phyloP scores from a whole-genome alignment of 2,797 vertebrate species.

The Gymnopithys bicolor region DNA sequence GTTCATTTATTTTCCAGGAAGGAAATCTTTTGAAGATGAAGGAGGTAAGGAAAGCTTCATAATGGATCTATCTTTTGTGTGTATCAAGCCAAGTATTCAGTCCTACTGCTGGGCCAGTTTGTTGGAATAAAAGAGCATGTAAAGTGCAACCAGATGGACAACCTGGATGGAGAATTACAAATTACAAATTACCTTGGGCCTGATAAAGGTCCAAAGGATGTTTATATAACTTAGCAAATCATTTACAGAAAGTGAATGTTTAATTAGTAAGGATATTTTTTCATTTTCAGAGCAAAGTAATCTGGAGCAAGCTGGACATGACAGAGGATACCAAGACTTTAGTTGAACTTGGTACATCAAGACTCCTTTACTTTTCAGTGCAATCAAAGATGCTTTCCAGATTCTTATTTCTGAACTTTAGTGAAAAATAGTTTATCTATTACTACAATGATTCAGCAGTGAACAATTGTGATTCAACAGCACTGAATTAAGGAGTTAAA shows the following conservation, averaged over 20 bases:
- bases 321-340: not conserved
- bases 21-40: not conserved
- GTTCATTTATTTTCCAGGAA: constrained; percentile 23
- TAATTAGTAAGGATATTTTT: not conserved
- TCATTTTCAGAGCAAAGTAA: not conserved
- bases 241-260: not conserved
- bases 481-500: not conserved
- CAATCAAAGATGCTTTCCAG: not conserved
- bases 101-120: not conserved
- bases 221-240: not conserved
- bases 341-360: not conserved
- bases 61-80: not conserved
- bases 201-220: not conserved
- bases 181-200: not conserved
- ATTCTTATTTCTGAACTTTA: not conserved
- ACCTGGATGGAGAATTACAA: not conserved
- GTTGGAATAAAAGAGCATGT: not conserved
- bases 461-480: not conserved
- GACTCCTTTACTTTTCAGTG: not conserved
- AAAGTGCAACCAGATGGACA: not conserved
- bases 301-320: not conserved
- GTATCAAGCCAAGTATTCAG: not conserved
- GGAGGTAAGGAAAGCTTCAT: not conserved
- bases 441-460: not conserved
- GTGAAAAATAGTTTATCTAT: not conserved